Conservation (phyloP, 2,888 invertebrate species). For the Xanthorhoe designata region DNA sequence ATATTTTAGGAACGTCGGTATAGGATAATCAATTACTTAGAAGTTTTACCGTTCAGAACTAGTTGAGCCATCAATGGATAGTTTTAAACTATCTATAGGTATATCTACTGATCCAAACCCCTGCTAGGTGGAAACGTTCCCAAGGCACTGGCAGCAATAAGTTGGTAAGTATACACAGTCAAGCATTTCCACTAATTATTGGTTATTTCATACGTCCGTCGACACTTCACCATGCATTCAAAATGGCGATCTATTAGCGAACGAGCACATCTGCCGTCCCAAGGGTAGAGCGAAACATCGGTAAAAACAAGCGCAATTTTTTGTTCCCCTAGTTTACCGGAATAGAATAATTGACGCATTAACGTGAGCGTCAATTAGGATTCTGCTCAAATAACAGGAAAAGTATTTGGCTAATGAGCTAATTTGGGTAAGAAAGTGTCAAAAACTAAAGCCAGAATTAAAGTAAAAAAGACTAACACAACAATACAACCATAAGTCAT, state of each 20-base stretch:
- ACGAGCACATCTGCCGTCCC: constrained; percentile 24
- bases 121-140: no score
- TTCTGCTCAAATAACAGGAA: constrained; percentile 10
- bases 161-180: not conserved
- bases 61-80: no score
- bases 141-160: no score
- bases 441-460: not conserved
- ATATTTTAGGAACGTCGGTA: no score
- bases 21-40: no score
- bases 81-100: no score
- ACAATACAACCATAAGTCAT: no score
- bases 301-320: constrained; percentile 25
- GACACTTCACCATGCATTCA: constrained; percentile 17
- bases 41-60: no score
- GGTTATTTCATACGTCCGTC: constrained; percentile 4
- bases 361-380: constrained; percentile 20
- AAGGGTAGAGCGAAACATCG: constrained; percentile 19
- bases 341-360: constrained; percentile 32
- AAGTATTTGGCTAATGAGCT: not conserved
- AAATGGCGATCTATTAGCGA: constrained; percentile 27
- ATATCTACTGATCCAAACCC: no score
- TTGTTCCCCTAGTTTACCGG: constrained; percentile 23
- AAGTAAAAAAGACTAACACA: no score
- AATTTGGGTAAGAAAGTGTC: not conserved
- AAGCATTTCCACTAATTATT: not conserved